A percentile compares a stretch with the other conserved stretches of the same genome.
These are phyloP conservation scores for Apis mellifera DNA, from an alignment of 1,140 invertebrate species.

Conservation along the genomic window Amel_HAv3.1 CM009940.2:3945001-3945500, in stretches of 20 bases:
- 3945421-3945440: neutral
- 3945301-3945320: neutral
- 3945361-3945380: neutral
- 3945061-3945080: no score
- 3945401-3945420: neutral
- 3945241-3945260: no score
- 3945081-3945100: neutral
- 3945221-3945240: no score
- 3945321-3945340: constrained; percentile 13
- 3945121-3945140: neutral
- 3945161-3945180: no score
- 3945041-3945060: neutral
- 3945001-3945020: neutral
- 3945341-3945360: neutral
- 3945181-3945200: no score
- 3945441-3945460: neutral
- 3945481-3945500: neutral
- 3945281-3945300: neutral
- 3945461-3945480: neutral
- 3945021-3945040: neutral
- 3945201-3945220: no score
- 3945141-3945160: neutral
- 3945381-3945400: constrained; percentile 15
- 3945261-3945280: no score
- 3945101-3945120: neutral